A percentile compares a stretch with the other conserved stretches of the same genome.
phyloP scores from a whole-genome alignment of 2,797 vertebrate genomes.

The Cossypha niveicapilla region DNA sequence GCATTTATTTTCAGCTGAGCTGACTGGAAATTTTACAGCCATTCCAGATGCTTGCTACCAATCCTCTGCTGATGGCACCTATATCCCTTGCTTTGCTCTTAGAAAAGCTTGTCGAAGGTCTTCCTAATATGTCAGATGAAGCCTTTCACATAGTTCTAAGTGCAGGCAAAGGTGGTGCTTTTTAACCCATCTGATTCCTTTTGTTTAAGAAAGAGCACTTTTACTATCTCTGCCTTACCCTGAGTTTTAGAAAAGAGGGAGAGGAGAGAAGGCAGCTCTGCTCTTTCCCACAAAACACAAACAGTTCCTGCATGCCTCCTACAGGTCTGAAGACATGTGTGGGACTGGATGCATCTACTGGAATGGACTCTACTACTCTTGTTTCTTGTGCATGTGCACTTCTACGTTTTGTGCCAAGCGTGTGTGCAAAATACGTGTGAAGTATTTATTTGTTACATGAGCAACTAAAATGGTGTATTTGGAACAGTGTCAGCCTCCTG shows the following conservation, averaged over 20 bases:
- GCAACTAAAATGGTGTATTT: constrained; percentile 10
- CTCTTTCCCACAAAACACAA: not conserved
- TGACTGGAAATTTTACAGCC: not conserved
- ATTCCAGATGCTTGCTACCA: constrained; percentile 13
- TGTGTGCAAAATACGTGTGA: not conserved
- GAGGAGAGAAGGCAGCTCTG: accelerated
- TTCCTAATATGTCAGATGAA: not conserved
- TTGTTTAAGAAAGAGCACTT: not conserved
- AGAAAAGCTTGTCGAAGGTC: not conserved
- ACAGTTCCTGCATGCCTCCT: not conserved
- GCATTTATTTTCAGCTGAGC: constrained; percentile 49
- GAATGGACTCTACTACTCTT: not conserved
- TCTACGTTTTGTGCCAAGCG: not conserved
- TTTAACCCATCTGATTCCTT: not conserved
- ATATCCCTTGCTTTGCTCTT: not conserved
- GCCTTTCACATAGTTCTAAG: not conserved
- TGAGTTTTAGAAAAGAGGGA: not conserved
- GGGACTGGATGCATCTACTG: not conserved
- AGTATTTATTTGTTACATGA: not conserved
- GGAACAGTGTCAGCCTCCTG: not conserved
- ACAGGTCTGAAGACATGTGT: not conserved
- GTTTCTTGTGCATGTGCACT: not conserved
- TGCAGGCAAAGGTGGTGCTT: not conserved
- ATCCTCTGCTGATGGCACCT: not conserved
- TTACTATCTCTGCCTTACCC: not conserved